Evolutionary conservation across 2,113 vertebrate genomes (phyloP).

Genomic region (Colinus virginianus): DNA sequence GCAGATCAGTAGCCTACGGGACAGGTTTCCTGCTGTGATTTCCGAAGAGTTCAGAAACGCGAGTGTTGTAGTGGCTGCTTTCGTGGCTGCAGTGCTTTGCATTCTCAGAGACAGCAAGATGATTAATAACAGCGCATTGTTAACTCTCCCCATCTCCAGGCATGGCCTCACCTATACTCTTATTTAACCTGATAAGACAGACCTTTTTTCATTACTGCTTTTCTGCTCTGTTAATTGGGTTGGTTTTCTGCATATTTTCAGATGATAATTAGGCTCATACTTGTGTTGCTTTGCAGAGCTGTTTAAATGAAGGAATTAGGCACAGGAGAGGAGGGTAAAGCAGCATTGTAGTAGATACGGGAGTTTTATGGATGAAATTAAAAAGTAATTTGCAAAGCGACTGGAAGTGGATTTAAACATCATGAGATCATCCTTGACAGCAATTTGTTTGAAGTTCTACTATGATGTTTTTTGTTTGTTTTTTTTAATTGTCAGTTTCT

Average conservation of each 20-base stretch:
- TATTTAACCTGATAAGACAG: background rate
- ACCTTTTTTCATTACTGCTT: background rate
- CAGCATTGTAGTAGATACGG: background rate
- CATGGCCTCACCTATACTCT: background rate
- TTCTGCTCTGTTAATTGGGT: background rate
- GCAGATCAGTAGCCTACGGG: background rate
- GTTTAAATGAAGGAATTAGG: background rate
- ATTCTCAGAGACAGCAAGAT: background rate
- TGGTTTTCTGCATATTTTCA: background rate
- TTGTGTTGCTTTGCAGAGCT: background rate
- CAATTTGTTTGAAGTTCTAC: conserved; percentile 49
- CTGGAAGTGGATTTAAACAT: conserved; percentile 39
- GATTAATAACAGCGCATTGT: background rate
- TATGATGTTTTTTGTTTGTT: conserved; percentile 60
- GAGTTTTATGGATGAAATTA: conserved; percentile 50
- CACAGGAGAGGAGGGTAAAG: background rate
- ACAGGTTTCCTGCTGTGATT: conserved; percentile 14
- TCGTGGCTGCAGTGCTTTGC: background rate
- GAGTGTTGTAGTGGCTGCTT: background rate
- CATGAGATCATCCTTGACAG: conserved; percentile 64
- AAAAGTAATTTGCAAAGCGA: conserved; percentile 57
- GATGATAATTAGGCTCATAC: background rate
- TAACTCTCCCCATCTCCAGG: background rate
- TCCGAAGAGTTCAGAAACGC: background rate
- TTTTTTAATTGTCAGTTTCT: conserved; percentile 42